Evolutionary conservation across 2,888 invertebrate species (phyloP).

Genomic region (Mesochorus sp.): DNA sequence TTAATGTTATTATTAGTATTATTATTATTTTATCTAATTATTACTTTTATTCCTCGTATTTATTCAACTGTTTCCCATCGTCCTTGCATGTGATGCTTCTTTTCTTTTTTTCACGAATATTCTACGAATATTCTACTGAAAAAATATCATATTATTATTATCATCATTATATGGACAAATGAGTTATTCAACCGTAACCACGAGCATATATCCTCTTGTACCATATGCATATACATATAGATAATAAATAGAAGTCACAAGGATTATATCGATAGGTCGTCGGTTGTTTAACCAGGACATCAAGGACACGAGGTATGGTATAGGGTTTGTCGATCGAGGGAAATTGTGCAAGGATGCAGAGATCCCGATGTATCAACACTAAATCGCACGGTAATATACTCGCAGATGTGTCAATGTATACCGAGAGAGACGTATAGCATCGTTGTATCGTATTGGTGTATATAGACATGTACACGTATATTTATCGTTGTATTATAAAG

Average conservation of each 20-base stretch:
- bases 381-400: slow-evolving; percentile 7
- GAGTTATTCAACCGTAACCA: not conserved
- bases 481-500: too few species aligned
- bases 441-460: too few species aligned
- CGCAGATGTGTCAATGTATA: not conserved
- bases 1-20: too few species aligned
- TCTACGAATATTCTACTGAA: too few species aligned
- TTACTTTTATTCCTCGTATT: slow-evolving; percentile 6
- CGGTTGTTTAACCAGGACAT: slow-evolving; percentile 55
- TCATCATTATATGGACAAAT: not conserved
- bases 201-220: not conserved
- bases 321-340: slow-evolving; percentile 8
- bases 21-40: not conserved
- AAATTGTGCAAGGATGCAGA: slow-evolving; percentile 39
- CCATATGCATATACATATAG: not conserved
- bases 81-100: not conserved
- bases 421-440: not conserved
- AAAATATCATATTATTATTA: not conserved
- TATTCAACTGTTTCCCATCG: too few species aligned
- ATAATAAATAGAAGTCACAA: slow-evolving; percentile 55
- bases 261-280: slow-evolving; percentile 59
- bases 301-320: not conserved
- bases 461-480: too few species aligned
- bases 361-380: not conserved
- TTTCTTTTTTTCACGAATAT: too few species aligned